phyloP scores from a whole-genome alignment of 2,113 vertebrate species.

The Ictalurus furcatus region DNA sequence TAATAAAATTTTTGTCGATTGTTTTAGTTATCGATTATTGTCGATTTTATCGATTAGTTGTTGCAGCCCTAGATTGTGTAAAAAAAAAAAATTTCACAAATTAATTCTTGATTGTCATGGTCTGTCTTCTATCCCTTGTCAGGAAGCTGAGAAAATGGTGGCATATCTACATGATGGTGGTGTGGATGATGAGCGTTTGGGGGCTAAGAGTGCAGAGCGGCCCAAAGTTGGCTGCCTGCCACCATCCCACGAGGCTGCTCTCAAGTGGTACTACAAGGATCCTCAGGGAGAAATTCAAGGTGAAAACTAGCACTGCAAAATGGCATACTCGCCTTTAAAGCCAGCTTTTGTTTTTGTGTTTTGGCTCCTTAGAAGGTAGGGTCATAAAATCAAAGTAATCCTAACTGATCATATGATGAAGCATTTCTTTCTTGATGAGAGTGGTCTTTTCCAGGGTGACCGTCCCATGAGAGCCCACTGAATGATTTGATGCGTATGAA shows the following conservation, averaged over 20 bases:
- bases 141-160: slow-evolving; percentile 99
- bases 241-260: slow-evolving; percentile 86
- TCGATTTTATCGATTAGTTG: too few species aligned
- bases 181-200: slow-evolving; percentile 87
- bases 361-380: not conserved
- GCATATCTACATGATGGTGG: slow-evolving; percentile 93
- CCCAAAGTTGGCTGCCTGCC: slow-evolving; percentile 83
- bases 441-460: not conserved
- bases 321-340: not conserved
- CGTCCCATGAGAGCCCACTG: not conserved
- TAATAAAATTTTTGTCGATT: too few species aligned
- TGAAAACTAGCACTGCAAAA: slow-evolving; percentile 57
- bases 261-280: slow-evolving; percentile 99
- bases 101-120: not conserved
- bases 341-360: not conserved
- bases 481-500: not conserved
- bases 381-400: not conserved
- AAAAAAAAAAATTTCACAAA: too few species aligned
- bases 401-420: not conserved
- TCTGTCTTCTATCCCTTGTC: slow-evolving; percentile 26
- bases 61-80: too few species aligned
- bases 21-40: too few species aligned
- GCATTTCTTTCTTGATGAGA: not conserved
- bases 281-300: slow-evolving; percentile 99
- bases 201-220: slow-evolving; percentile 84